Conservation (phyloP, 2,797 vertebrate genomes). For the Pristis pectinata region DNA sequence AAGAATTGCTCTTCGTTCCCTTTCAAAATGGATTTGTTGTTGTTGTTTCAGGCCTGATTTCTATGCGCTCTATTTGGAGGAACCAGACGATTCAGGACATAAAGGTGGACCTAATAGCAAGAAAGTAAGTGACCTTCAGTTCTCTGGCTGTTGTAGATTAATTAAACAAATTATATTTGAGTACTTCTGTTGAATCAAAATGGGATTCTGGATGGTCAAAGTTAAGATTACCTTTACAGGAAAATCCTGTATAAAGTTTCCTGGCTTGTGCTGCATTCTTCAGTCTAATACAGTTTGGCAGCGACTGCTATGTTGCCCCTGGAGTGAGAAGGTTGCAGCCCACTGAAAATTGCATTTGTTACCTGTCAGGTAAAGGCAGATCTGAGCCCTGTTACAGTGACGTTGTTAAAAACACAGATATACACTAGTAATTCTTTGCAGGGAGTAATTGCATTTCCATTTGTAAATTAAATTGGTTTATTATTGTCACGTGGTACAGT, state of each 20-base stretch:
- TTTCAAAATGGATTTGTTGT: conserved; percentile 69
- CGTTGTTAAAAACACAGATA: too few relatives aligned
- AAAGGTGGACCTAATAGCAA: conserved; percentile 77
- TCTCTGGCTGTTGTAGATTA: neutral
- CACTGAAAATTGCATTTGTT: neutral
- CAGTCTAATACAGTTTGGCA: neutral
- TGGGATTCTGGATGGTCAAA: neutral
- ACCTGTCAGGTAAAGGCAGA: neutral
- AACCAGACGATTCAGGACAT: conserved; percentile 91
- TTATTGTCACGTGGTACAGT: too few relatives aligned
- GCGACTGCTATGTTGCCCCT: neutral
- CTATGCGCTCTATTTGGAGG: conserved; percentile 93
- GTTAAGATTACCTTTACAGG: neutral
- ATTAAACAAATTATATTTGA: neutral
- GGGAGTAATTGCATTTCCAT: too few relatives aligned
- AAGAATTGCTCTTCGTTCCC: conserved; percentile 45
- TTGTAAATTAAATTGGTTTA: too few relatives aligned
- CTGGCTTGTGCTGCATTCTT: neutral
- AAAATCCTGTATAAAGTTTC: neutral
- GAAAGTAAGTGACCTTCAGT: conserved; percentile 65
- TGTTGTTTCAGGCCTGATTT: conserved; percentile 88
- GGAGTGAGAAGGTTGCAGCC: neutral
- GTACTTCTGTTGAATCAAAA: neutral
- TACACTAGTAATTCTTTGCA: too few relatives aligned
- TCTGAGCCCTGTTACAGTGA: neutral